phyloP scores from a whole-genome alignment of 2,797 vertebrate genomes.

The Oreochromis mossambicus region DNA sequence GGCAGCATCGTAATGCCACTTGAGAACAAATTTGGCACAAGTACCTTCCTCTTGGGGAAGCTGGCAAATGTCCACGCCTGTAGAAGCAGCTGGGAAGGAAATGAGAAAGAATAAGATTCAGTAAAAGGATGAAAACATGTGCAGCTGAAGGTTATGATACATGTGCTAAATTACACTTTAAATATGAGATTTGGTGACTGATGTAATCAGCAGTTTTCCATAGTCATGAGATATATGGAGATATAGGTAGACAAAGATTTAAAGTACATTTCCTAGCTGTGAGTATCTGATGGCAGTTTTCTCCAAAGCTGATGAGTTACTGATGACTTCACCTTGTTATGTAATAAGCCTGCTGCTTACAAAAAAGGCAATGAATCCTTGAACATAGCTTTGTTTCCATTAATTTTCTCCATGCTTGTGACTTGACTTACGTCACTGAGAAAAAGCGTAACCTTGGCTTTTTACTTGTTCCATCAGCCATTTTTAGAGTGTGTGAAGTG shows the following conservation, averaged over 20 bases:
- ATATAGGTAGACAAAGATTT: neutral
- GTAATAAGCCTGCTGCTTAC: neutral
- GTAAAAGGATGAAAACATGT: neutral
- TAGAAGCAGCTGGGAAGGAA: slow-evolving; percentile 16
- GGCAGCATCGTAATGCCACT: slow-evolving; percentile 84
- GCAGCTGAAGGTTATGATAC: neutral
- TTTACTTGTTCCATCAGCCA: slow-evolving; percentile 5
- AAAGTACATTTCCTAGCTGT: neutral
- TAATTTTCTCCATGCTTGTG: slow-evolving; percentile 28
- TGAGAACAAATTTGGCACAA: slow-evolving; percentile 83
- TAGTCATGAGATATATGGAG: neutral
- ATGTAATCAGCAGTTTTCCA: neutral
- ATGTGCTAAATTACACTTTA: neutral
- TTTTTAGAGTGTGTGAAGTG: neutral
- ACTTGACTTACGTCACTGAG: slow-evolving; percentile 30
- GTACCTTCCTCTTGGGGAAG: slow-evolving; percentile 83
- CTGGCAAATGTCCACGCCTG: slow-evolving; percentile 76
- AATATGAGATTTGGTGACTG: neutral
- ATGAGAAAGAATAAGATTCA: neutral
- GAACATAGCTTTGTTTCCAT: slow-evolving; percentile 51
- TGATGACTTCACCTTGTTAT: slow-evolving; percentile 9
- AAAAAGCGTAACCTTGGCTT: slow-evolving; percentile 26
- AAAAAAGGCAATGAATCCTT: slow-evolving; percentile 14
- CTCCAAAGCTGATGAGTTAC: neutral
- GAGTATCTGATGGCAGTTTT: neutral